phyloP scores from a whole-genome alignment of 30 jellyfish, hydroid and myxozoan species.

The Chrysaora quinquecirrha region DNA sequence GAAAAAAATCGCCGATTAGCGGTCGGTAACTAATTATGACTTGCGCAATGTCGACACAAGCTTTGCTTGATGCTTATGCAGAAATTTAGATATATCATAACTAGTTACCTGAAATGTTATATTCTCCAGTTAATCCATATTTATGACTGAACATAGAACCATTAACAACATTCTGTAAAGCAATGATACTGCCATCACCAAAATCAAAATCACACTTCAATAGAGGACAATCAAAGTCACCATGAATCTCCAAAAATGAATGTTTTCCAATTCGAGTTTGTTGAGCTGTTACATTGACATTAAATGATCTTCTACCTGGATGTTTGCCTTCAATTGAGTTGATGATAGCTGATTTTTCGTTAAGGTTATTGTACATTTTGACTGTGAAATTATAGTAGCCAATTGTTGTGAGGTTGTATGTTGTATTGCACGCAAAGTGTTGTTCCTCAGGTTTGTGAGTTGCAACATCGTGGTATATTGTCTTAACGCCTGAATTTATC shows the following conservation, averaged over 20 bases:
- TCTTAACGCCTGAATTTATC: too few species aligned
- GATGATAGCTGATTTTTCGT: too few species aligned
- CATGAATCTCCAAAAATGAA: neutral
- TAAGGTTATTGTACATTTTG: too few species aligned
- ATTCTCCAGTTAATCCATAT: neutral
- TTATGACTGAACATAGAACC: neutral
- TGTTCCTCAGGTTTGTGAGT: too few species aligned
- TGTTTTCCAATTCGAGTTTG: neutral
- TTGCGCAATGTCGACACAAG: too few species aligned
- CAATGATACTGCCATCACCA: slow-evolving; percentile 5
- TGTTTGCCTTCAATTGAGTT: neutral
- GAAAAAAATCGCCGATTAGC: too few species aligned
- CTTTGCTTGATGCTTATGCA: neutral
- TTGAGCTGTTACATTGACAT: neutral
- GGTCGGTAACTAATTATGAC: too few species aligned
- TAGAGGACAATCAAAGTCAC: slow-evolving; percentile 25
- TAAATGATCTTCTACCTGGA: neutral
- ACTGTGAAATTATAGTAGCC: too few species aligned
- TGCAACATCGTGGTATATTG: too few species aligned
- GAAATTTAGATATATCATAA: neutral
- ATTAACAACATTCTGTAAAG: neutral
- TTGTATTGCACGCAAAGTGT: too few species aligned
- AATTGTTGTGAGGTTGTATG: too few species aligned
- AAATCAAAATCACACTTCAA: slow-evolving; percentile 1
- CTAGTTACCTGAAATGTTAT: neutral